phyloP scores from a whole-genome alignment of 2,797 vertebrate genomes.

The Cryptoprocta ferox region DNA sequence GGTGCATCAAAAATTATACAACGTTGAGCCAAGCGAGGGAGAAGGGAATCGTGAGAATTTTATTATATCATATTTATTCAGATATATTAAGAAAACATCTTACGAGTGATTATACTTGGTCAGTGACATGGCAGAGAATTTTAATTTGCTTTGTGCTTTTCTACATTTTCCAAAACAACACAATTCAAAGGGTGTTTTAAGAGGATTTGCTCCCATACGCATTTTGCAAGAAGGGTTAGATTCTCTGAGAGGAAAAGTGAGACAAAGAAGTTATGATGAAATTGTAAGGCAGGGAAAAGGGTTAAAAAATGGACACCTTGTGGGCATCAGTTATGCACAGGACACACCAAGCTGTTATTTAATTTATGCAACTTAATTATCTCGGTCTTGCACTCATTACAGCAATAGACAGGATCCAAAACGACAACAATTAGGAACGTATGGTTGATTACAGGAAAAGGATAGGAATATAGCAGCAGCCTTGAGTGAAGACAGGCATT shows the following conservation, averaged over 20 bases:
- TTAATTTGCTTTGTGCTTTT: not conserved
- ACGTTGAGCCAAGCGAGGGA: not conserved
- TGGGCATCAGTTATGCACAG: not conserved
- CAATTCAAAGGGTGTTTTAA: not conserved
- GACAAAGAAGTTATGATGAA: not conserved
- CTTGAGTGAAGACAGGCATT: not conserved
- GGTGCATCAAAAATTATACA: not conserved
- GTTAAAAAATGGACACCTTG: not conserved
- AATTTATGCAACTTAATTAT: not conserved
- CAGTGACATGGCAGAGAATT: not conserved
- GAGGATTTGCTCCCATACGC: not conserved
- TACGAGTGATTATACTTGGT: not conserved
- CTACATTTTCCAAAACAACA: not conserved
- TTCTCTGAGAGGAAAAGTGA: not conserved
- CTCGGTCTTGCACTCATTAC: not conserved
- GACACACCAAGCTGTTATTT: not conserved
- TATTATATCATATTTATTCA: not conserved
- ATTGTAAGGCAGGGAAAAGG: not conserved
- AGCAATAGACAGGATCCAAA: not conserved
- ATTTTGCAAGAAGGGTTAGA: not conserved
- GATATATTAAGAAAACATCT: not conserved
- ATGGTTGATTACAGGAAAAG: not conserved
- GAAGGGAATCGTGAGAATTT: not conserved
- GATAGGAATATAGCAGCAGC: not conserved
- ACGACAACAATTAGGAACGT: not conserved